A percentile compares a stretch with the other conserved stretches of the same genome.
Evolutionary conservation across 2,113 vertebrate species (phyloP).

Genomic region (Cacatua alba): DNA sequence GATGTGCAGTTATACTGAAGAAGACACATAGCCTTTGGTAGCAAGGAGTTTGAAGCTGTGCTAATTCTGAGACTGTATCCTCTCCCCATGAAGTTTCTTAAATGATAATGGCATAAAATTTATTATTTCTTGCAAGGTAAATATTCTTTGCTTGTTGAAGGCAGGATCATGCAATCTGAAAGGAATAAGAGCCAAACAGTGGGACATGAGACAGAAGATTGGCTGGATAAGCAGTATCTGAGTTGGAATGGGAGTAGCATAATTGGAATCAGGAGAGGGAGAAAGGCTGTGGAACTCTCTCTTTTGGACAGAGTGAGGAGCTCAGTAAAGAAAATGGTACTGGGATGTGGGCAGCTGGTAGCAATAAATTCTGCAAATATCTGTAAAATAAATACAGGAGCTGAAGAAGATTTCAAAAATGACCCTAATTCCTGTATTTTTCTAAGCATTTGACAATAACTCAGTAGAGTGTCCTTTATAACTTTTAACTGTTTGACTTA

Average conservation of each 20-base stretch:
- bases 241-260: neutral
- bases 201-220: accelerated
- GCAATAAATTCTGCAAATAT: neutral
- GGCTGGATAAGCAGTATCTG: neutral
- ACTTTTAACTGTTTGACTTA: neutral
- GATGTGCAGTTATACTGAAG: neutral
- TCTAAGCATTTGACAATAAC: neutral
- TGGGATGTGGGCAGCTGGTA: neutral
- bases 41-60: neutral
- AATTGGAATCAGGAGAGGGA: neutral
- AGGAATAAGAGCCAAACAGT: neutral
- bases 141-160: neutral
- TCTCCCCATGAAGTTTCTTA: neutral
- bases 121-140: neutral
- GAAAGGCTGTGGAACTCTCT: neutral
- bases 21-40: neutral
- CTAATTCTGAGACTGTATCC: neutral
- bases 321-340: neutral
- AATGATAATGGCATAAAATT: neutral
- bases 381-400: neutral
- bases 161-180: neutral
- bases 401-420: neutral
- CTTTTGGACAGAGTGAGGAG: neutral
- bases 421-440: neutral
- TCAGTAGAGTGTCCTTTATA: neutral